Base-by-base conservation (phyloP, 2,888 invertebrate genomes). In the Pammene fasciana region DNA sequence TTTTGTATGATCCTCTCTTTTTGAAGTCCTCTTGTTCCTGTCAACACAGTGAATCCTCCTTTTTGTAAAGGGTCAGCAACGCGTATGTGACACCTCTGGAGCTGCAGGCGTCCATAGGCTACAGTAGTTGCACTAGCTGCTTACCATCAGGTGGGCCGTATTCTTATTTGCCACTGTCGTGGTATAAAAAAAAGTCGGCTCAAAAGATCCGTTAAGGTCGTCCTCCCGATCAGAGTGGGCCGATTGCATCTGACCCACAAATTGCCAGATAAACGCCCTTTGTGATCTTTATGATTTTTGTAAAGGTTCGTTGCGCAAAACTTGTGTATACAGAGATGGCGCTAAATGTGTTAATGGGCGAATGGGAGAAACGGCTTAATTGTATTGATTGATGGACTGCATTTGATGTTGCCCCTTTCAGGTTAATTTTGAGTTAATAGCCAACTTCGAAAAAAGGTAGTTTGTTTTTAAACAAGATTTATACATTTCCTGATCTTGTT, bases 281-380 rank as follows among this genome's bases (percentile, higher is more conserved):
- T 88, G 86, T 85, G 77, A 75, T 76, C 65, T 74, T 75, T 79
- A 77, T 50, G 48, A 45, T 65, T 55, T 84, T 85, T 81, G 82
- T 81, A 85, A 86, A 85, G 82, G 82, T 77, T 79, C 68, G 71
- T 87, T 88, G 77, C 84, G 86, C 75, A 89, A n/a, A 88, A 72
- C 65, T 74, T 75, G 82, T 81, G 80, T 83, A 80, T 78, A 77
- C 78, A 77, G 82, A 84, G 84, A 85, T 84, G 84, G 81, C 82
- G 76, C 82, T 84, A 87, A 84, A 84, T 82, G 81, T 85, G 86
- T 86, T 87, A 88, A 88, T 85, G 79, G 86, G 87, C 85, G 86
- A 86, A 80, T 86, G 82, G 87, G 83, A 86, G 78, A 56, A 71
- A 67, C 72, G 61, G 65, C 78, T 81, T 87, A 86, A 88, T 88